Percentiles rank a stretch among this genome's conserved stretches.
phyloP scores from a whole-genome alignment of 2,113 vertebrate genomes.

The Zosterops pallidus region DNA sequence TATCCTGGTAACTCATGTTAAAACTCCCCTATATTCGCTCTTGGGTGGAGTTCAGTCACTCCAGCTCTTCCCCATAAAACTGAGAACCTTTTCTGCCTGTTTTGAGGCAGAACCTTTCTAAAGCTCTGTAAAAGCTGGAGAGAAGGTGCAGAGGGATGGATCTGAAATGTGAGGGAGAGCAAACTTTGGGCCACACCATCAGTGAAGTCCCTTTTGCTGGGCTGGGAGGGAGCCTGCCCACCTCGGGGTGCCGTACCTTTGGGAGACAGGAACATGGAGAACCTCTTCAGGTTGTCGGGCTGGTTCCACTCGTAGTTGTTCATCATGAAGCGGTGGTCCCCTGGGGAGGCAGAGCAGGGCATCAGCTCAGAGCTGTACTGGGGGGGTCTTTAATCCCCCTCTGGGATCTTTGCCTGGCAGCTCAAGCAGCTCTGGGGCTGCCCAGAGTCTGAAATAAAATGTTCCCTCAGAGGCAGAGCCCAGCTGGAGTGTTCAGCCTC shows the following conservation, averaged over 20 bases:
- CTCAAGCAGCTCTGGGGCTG: neutral
- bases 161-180: neutral
- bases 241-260: conserved; percentile 66
- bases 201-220: neutral
- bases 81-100: neutral
- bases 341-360: neutral
- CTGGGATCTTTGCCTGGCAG: neutral
- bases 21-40: neutral
- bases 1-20: neutral
- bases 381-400: neutral
- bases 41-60: neutral
- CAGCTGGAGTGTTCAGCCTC: neutral
- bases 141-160: neutral
- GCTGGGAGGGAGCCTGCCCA: neutral
- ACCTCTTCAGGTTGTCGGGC: conserved; percentile 76
- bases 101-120: neutral
- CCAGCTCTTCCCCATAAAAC: neutral
- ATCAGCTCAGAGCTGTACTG: neutral
- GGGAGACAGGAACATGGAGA: conserved; percentile 79
- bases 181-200: neutral
- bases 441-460: neutral
- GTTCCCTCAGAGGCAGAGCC: neutral
- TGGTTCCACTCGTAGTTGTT: conserved; percentile 77
- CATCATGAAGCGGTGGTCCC: conserved; percentile 76
- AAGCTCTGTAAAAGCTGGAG: neutral